phyloP scores from a whole-genome alignment of 2,797 vertebrate genomes.

The Pantherophis vulpinus region DNA sequence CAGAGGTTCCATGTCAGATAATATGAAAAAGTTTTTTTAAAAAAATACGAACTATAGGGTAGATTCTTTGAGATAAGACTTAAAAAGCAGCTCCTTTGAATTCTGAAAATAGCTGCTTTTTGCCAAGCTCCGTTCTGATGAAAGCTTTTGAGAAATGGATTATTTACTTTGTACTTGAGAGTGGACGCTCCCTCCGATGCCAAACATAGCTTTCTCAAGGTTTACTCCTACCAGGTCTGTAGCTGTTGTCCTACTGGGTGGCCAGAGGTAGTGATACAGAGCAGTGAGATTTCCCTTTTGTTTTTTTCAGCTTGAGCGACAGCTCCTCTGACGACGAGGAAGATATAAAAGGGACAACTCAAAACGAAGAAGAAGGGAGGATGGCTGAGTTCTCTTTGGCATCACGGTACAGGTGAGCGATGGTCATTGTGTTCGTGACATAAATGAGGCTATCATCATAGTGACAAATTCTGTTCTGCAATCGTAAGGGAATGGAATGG shows the following conservation, averaged over 20 bases:
- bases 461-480: neutral
- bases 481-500: neutral
- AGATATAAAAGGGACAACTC: neutral
- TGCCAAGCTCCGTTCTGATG: neutral
- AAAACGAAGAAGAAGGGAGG: conserved; percentile 23
- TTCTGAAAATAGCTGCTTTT: neutral
- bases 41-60: neutral
- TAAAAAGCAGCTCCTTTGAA: neutral
- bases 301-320: conserved; percentile 40
- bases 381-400: conserved; percentile 27
- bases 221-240: neutral
- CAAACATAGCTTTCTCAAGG: neutral
- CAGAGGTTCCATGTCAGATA: neutral
- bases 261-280: neutral
- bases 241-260: neutral
- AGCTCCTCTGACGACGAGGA: conserved; percentile 55
- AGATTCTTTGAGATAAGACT: neutral
- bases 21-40: neutral
- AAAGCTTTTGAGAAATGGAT: neutral
- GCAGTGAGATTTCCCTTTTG: conserved; percentile 2
- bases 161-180: neutral
- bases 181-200: neutral
- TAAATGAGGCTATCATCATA: neutral
- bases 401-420: neutral
- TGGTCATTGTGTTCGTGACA: neutral